These are phyloP conservation scores for Phalacrocorax brasilianus DNA, from an alignment of 2,113 vertebrate species.

Conservation along the genomic window DNA sequence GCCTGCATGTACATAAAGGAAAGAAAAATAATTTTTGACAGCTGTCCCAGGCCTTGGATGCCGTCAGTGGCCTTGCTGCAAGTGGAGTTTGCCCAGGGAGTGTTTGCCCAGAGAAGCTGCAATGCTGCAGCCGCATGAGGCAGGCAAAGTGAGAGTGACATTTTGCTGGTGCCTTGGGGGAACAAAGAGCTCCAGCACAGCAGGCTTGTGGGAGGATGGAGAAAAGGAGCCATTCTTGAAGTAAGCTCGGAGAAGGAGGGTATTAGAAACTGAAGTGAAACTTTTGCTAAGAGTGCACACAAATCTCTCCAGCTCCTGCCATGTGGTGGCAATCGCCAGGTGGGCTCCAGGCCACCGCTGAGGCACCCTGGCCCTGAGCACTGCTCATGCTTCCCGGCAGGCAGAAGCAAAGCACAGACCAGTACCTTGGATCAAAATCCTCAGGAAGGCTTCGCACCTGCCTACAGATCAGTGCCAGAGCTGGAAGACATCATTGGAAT, in stretches of 20 bases:
- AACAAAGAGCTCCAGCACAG: background rate
- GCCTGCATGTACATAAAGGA: background rate
- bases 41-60: background rate
- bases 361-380: background rate
- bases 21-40: background rate
- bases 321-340: background rate
- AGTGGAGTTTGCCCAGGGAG: background rate
- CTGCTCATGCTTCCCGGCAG: rapidly evolving
- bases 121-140: background rate
- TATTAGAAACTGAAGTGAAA: background rate
- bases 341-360: background rate
- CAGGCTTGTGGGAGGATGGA: background rate
- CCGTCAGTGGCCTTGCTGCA: background rate
- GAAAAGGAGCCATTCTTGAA: background rate
- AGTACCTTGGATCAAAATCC: background rate
- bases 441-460: background rate
- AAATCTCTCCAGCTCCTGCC: background rate
- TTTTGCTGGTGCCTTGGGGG: background rate
- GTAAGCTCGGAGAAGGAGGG: background rate
- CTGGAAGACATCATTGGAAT: background rate
- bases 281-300: background rate
- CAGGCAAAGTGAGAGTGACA: background rate
- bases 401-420: background rate
- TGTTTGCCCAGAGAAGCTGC: background rate
- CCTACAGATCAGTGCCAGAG: background rate